Conservation (phyloP, 2,888 invertebrate genomes). For the Allolobophora icterica region DNA sequence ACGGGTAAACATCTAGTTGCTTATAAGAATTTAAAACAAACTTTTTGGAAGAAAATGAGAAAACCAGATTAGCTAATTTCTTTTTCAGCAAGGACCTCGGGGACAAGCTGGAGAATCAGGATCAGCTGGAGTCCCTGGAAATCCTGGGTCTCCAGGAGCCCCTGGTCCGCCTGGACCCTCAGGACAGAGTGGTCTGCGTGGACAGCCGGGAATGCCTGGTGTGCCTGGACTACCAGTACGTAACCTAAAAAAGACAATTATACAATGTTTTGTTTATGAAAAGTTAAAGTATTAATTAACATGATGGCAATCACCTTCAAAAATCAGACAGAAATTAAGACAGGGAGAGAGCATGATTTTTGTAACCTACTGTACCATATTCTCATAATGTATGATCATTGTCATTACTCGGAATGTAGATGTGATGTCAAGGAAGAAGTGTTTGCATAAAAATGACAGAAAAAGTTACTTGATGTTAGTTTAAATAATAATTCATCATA, state of each 20-base stretch:
- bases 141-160: conserved; percentile 71
- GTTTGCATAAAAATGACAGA: background rate
- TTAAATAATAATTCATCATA: background rate
- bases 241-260: background rate
- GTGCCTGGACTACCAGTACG: conserved; percentile 63
- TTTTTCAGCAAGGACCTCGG: conserved; percentile 61
- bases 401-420: too few species aligned
- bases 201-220: conserved; percentile 54
- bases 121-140: conserved; percentile 68
- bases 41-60: background rate
- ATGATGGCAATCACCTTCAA: background rate
- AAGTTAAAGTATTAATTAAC: background rate
- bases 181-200: conserved; percentile 51
- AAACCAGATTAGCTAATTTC: background rate
- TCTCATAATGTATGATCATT: too few species aligned
- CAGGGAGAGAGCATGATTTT: too few species aligned
- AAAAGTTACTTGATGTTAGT: background rate
- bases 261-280: too few species aligned
- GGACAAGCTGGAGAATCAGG: conserved; percentile 58
- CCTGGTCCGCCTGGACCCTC: conserved; percentile 67
- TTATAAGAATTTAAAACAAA: background rate
- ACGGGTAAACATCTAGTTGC: too few species aligned
- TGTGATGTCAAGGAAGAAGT: background rate
- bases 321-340: background rate
- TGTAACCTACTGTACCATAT: too few species aligned